Base-by-base conservation (phyloP, 2,888 invertebrate species). In the Pegoplata infirma region DNA sequence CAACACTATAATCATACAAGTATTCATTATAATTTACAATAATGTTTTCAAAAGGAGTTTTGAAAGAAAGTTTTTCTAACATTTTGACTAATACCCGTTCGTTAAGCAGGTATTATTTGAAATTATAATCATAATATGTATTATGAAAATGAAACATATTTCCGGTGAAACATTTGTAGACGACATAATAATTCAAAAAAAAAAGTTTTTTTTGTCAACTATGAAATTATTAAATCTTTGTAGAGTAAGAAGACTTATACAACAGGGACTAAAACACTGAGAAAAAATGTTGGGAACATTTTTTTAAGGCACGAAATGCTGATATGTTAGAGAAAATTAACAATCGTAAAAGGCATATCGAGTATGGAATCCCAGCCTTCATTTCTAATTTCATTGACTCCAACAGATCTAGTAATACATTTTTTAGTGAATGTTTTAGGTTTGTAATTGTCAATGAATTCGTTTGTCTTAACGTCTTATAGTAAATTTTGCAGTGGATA, bases 151-250 rank as follows among this genome's bases (percentile, higher is more conserved):
- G 36, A n/a, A n/a, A 40, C 23, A 28, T 68, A 47, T 19, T 40
- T 36, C 19, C 14, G 12, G 19, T n/a, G 67, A 32, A 68, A 68
- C 75, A 68, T 63, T 75, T 63, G 73, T 59, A 74, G 59, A 74
- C 73, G 66, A 74, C 73, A 64, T 32, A 36, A 46, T 56, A 72
- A 47, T 47, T 56, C 36, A 46, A 21, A 23, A 28, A 66, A 28
- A 5, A 32, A 40, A 40, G 36, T 40, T 40, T 40, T 36, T 40
- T 12, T 40, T 12, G 10, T n/a, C 12, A 10, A 32, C 36, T 40
- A 40, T 40, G 36, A 40, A 40, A 40, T 40, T 40, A 40, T 40
- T 40, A 40, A 40, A 40, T 40, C 36, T 40, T 40, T 40, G 36
- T n/a, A n/a, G 4, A n/a, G n/a, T 40, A 2, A 12, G 36, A 4